Percentiles rank a stretch among this genome's conserved stretches.
These are phyloP conservation scores for Leptinotarsa texana DNA, from an alignment of 1,140 invertebrate species.

Conservation along the genomic window DNA sequence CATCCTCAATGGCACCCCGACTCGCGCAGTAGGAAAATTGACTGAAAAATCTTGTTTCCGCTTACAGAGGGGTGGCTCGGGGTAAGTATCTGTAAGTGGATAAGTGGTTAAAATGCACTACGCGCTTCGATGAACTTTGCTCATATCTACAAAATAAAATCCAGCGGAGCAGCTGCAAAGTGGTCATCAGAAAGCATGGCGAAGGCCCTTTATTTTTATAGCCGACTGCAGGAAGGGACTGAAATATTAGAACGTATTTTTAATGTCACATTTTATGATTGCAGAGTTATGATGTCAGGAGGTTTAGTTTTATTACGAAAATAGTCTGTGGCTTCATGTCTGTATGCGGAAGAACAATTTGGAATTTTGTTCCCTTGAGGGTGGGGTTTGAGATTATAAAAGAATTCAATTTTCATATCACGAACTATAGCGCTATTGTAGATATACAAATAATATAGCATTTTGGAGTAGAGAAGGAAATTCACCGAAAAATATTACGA, in stretches of 20 bases:
- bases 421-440: too few relatives aligned
- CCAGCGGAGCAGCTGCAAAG: slow-evolving; percentile 33
- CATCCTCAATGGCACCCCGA: background rate
- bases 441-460: too few relatives aligned
- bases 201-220: slow-evolving; percentile 17
- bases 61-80: slow-evolving; percentile 10
- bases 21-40: slow-evolving; percentile 18
- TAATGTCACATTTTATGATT: slow-evolving; percentile 55
- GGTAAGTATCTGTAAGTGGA: slow-evolving; percentile 50
- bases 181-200: slow-evolving; percentile 10
- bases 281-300: slow-evolving; percentile 52
- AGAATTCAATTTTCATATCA: too few relatives aligned
- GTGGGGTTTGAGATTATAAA: too few relatives aligned
- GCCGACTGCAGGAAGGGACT: slow-evolving; percentile 37
- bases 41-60: slow-evolving; percentile 27
- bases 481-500: too few relatives aligned
- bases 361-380: too few relatives aligned
- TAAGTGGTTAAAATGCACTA: slow-evolving; percentile 54
- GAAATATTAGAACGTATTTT: slow-evolving; percentile 52
- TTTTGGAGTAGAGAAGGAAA: too few relatives aligned
- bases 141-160: slow-evolving; percentile 49
- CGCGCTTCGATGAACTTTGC: slow-evolving; percentile 51
- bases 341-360: background rate
- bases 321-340: slow-evolving; percentile 33
- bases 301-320: slow-evolving; percentile 46